These are phyloP conservation scores for Drosophila parvula DNA, from an alignment of 1,140 invertebrate genomes.

Conservation along the genomic window DNA sequence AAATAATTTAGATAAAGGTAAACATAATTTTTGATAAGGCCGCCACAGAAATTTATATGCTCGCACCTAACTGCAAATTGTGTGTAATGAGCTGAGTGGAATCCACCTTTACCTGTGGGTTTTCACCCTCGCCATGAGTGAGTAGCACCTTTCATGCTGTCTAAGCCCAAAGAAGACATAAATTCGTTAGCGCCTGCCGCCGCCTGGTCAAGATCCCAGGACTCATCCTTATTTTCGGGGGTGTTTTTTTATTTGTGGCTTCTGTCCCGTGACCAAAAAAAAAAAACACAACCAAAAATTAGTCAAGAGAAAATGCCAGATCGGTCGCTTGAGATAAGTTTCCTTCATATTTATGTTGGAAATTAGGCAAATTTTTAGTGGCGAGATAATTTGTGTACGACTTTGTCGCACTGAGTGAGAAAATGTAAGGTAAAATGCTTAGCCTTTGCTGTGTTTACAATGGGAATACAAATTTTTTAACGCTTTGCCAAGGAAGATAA, in stretches of 20 bases:
- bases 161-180: constrained; percentile 79
- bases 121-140: constrained; percentile 60
- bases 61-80: constrained; percentile 83
- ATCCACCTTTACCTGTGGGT: constrained; percentile 53
- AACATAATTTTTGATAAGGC: constrained; percentile 73
- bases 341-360: constrained; percentile 78
- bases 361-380: constrained; percentile 83
- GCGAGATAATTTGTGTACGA: constrained; percentile 83
- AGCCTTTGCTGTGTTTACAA: constrained; percentile 13
- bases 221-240: constrained; percentile 42
- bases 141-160: constrained; percentile 72
- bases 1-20: constrained; percentile 76
- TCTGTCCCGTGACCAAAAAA: constrained; percentile 45
- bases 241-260: constrained; percentile 50
- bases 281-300: constrained; percentile 60
- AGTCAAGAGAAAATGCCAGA: constrained; percentile 54
- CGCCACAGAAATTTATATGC: constrained; percentile 71
- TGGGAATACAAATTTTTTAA: constrained; percentile 20
- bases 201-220: constrained; percentile 63
- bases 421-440: constrained; percentile 49
- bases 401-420: constrained; percentile 82
- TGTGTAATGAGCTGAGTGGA: constrained; percentile 79
- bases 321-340: constrained; percentile 66
- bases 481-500: constrained; percentile 36
- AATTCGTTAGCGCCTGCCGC: constrained; percentile 77